phyloP scores from a whole-genome alignment of 2,113 vertebrate species.

The Epinephelus fuscoguttatus region DNA sequence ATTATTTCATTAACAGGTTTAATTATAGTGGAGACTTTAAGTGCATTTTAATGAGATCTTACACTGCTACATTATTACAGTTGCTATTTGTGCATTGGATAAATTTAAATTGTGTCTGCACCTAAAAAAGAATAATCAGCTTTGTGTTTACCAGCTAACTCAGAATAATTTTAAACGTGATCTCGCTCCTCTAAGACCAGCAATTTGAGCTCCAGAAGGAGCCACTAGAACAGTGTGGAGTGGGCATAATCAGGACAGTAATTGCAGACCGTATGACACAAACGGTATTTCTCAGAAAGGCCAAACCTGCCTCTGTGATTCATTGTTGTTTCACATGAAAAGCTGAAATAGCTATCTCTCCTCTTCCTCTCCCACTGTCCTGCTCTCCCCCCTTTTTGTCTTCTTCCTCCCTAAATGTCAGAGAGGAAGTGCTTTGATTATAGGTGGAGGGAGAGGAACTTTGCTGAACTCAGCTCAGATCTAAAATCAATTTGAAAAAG shows the following conservation, averaged over 20 bases:
- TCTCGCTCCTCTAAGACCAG: conserved; percentile 3
- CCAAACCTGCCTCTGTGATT: conserved; percentile 65
- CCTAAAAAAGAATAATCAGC: not conserved
- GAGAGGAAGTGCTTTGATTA: conserved; percentile 78
- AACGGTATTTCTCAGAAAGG: conserved; percentile 62
- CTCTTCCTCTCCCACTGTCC: conserved; percentile 37
- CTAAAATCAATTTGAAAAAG: conserved; percentile 70
- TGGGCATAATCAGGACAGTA: conserved; percentile 45
- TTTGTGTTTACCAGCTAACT: not conserved
- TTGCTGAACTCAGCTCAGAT: conserved; percentile 66
- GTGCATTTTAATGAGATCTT: not conserved
- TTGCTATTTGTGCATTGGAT: not conserved
- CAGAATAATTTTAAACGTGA: conserved; percentile 5
- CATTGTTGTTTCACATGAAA: conserved; percentile 56
- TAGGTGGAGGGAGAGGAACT: conserved; percentile 61
- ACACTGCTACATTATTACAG: not conserved
- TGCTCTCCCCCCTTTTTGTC: conserved; percentile 44
- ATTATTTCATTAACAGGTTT: not conserved
- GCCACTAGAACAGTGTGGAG: conserved; percentile 5
- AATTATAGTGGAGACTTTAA: not conserved
- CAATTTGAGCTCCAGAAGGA: conserved; percentile 26
- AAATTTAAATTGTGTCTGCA: not conserved
- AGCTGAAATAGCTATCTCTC: conserved; percentile 42
- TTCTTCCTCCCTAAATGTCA: conserved; percentile 76
- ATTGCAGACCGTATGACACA: conserved; percentile 52